Evolutionary conservation across 2,113 vertebrate species (phyloP).

Genomic region (Pachypanchax playfairii): DNA sequence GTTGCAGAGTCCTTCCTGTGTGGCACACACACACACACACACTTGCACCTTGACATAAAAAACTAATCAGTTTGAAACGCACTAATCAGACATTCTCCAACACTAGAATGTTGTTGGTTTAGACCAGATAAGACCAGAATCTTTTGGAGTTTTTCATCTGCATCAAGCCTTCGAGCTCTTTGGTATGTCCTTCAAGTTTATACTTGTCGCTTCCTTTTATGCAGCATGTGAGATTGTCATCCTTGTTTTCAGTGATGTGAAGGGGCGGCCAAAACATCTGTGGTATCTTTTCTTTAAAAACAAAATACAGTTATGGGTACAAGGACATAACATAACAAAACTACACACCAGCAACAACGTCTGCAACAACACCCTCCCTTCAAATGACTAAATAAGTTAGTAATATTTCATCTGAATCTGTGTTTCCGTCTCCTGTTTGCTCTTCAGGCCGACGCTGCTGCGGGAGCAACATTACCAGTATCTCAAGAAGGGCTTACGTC

Average conservation of each 20-base stretch:
- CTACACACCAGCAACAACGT: too few species aligned
- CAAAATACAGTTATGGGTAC: too few species aligned
- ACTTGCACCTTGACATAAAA: constrained; percentile 16
- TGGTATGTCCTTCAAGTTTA: neutral
- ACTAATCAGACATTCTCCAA: too few species aligned
- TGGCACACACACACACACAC: neutral
- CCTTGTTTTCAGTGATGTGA: too few species aligned
- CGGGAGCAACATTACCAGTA: constrained; percentile 94
- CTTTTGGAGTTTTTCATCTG: neutral
- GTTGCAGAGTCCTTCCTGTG: constrained; percentile 8
- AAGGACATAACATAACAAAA: too few species aligned
- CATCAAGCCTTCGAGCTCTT: neutral
- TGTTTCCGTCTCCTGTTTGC: neutral
- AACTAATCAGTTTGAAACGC: too few species aligned
- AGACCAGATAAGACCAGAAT: neutral
- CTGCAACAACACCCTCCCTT: too few species aligned
- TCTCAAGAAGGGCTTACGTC: constrained; percentile 93
- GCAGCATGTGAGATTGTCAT: neutral
- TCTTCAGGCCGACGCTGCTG: constrained; percentile 85
- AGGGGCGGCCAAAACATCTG: too few species aligned
- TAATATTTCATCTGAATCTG: neutral
- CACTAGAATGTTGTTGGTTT: too few species aligned
- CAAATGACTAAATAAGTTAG: too few species aligned
- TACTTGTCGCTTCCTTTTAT: neutral
- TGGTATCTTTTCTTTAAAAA: too few species aligned